Evolutionary conservation across 2,888 invertebrate genomes (phyloP), one percentile per base, ranked within the genome.

Genomic region (Oxycera nigricornis): DNA sequence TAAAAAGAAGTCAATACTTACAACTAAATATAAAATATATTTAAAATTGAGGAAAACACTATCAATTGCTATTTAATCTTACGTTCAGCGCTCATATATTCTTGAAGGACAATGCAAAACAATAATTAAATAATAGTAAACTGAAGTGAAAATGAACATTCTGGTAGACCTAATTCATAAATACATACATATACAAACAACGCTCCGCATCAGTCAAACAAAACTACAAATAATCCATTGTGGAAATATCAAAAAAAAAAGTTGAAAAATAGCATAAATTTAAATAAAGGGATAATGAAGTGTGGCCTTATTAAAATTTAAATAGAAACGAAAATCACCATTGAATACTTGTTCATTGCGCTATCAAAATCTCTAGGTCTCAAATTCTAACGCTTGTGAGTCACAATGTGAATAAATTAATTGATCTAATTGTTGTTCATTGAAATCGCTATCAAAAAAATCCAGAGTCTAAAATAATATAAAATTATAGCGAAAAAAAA

Each of bases 301-400:
- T 17, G 72, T 72, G 72, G 72, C 72, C 72, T 72, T 72, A 72
- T 61, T 72, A 59, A 59, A 59, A 46, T 59, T 55, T 55, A 55
- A 55, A 55, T n/a, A 55, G 24, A 55, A 55, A 22, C 46, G 17
- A 55, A 24, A 55, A 55, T 55, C 17, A 39, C 24, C 1, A 55
- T 55, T 22, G 6, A 9, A 2, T n/a, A 55, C 24, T 55, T 24
- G 14, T 22, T 55, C 4, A 55, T 55, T 24, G 17, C 55, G 55
- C 55, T 46, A 46, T 7, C 46, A 17, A 46, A 46, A 46, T 46
- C 17, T 46, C 46, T 46, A 46, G 46, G 46, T 11, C 17, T 17
- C 46, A 14, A 46, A 46, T 46, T 46, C n/a, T 17, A 46, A n/a
- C 11, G 14, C 11, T n/a, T 46, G 46, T 46, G 46, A 46, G 17